A percentile compares a stretch with the other conserved stretches of the same genome.
Evolutionary conservation across 2,797 vertebrate genomes (phyloP).

Genomic region (Poeciliopsis turneri): DNA sequence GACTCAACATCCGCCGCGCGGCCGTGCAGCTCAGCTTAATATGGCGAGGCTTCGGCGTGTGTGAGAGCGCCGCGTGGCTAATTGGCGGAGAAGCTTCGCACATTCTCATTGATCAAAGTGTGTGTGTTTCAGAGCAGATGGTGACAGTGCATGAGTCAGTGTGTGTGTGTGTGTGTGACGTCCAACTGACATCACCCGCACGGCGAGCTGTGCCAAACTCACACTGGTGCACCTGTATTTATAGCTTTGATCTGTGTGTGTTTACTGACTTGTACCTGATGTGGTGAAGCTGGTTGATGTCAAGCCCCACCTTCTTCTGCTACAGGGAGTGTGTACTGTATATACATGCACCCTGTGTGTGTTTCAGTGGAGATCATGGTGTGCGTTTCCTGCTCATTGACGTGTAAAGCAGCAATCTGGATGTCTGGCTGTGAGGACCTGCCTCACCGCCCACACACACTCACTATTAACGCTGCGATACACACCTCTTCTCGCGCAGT

Average conservation of each 20-base stretch:
- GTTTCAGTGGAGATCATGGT: constrained; percentile 36
- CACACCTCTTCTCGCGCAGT: constrained; percentile 41
- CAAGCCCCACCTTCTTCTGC: neutral
- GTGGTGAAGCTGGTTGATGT: constrained; percentile 19
- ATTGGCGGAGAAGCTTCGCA: constrained; percentile 46
- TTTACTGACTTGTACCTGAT: neutral
- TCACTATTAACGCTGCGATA: constrained; percentile 37
- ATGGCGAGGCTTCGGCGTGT: constrained; percentile 17
- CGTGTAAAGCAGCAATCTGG: constrained; percentile 68
- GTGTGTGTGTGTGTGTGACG: constrained; percentile 52
- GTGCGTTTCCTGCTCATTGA: constrained; percentile 53
- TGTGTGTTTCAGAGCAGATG: constrained; percentile 71
- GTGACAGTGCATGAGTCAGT: constrained; percentile 68
- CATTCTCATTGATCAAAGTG: constrained; percentile 39
- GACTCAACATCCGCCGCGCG: neutral
- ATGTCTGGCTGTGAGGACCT: constrained; percentile 59
- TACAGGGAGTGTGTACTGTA: neutral
- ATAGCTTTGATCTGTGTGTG: constrained; percentile 13
- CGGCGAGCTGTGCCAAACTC: constrained; percentile 50
- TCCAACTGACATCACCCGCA: constrained; percentile 67
- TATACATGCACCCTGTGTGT: constrained; percentile 3
- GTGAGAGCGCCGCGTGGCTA: constrained; percentile 27
- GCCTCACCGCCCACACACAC: constrained; percentile 34
- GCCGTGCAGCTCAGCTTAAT: constrained; percentile 29
- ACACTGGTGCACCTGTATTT: constrained; percentile 34